phyloP scores from a whole-genome alignment of 1,140 invertebrate genomes.

The Drosophila pandora region DNA sequence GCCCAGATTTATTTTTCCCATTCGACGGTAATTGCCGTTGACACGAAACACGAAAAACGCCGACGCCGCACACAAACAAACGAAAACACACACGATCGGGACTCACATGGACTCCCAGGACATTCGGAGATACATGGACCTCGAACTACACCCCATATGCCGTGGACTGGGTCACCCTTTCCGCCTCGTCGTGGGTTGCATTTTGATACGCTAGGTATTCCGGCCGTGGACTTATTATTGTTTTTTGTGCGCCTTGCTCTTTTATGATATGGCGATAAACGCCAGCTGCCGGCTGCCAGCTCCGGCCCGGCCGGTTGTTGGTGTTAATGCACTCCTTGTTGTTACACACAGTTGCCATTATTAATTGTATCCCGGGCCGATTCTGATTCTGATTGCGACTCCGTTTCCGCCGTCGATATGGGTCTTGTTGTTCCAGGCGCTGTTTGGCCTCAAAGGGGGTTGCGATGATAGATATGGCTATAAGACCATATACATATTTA shows the following conservation, averaged over 20 bases:
- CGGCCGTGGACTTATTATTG: constrained; percentile 25
- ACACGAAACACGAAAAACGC: constrained; percentile 27
- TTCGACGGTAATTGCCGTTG: constrained; percentile 67
- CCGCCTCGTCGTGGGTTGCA: constrained; percentile 67
- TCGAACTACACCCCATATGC: constrained; percentile 13
- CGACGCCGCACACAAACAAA: constrained; percentile 16
- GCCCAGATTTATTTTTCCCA: constrained; percentile 58
- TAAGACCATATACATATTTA: no score
- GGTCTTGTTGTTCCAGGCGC: constrained; percentile 44
- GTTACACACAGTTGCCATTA: constrained; percentile 61
- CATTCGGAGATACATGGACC: neutral
- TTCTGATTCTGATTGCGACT: constrained; percentile 1
- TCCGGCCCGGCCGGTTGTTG: constrained; percentile 30
- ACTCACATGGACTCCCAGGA: neutral
- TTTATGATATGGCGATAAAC: constrained; percentile 28
- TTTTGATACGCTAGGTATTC: constrained; percentile 77
- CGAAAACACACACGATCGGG: neutral
- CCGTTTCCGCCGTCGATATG: constrained; percentile 4
- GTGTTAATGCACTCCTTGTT: constrained; percentile 61
- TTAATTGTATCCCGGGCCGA: constrained; percentile 55
- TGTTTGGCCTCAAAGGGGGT: constrained; percentile 47
- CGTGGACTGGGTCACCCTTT: constrained; percentile 35
- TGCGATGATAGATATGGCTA: constrained; percentile 1
- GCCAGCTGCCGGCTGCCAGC: constrained; percentile 38
- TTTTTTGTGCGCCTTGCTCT: constrained; percentile 47